A percentile compares a stretch with the other conserved stretches of the same genome.
Evolutionary conservation across 2,888 invertebrate species (phyloP).

Genomic region (Lasioglossum marginatum): DNA sequence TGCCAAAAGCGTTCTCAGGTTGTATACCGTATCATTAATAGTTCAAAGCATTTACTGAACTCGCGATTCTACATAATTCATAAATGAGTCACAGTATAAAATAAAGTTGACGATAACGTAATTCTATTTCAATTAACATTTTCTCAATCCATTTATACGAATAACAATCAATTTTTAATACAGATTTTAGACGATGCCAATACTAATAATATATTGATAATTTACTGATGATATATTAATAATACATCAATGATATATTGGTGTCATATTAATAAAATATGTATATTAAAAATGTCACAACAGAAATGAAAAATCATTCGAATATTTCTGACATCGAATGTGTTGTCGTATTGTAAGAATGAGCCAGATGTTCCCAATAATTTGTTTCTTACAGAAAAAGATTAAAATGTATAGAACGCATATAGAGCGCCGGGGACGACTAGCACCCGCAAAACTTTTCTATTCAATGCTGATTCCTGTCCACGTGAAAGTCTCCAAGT

Average conservation of each 20-base stretch:
- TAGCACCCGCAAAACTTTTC: neutral
- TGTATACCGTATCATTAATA: neutral
- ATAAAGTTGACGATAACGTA: neutral
- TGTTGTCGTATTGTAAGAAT: neutral
- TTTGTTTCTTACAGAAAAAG: neutral
- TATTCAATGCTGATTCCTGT: neutral
- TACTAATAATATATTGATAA: too few species aligned
- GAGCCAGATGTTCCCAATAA: neutral
- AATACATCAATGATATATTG: too few species aligned
- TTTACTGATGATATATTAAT: too few species aligned
- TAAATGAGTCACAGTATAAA: neutral
- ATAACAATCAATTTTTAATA: neutral
- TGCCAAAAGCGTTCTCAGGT: neutral
- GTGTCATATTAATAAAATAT: too few species aligned
- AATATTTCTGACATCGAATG: neutral
- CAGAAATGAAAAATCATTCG: neutral
- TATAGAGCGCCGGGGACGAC: neutral
- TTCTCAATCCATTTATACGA: neutral
- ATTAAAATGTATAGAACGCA: neutral
- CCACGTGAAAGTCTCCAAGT: slow-evolving; percentile 27
- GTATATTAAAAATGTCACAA: neutral
- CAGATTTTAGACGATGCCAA: neutral
- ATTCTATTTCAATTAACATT: neutral
- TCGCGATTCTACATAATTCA: neutral
- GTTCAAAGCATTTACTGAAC: neutral